Evolutionary conservation across 2,797 vertebrate species (phyloP), one percentile per base, ranked within the genome.

Genomic region (Rhynchotus rufescens): DNA sequence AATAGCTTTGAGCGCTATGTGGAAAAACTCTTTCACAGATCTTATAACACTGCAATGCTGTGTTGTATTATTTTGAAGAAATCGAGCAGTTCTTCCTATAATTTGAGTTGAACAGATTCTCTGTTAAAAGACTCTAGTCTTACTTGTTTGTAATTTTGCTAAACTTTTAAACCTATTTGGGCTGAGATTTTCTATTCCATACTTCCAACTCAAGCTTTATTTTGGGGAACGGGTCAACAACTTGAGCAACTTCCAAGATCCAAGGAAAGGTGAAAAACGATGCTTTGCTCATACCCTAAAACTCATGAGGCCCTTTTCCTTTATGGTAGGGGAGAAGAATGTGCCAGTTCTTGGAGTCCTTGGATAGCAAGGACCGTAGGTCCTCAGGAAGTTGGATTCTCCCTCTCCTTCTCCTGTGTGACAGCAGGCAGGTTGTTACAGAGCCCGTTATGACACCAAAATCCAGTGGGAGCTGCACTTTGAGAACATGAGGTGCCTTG

Each of bases 241-340:
- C 23, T 28, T 10, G 42, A 84, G 40, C 19, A 91, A 57, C 49
- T 92, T 87, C 60, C 47, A 89, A 72, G 59, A 73, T 83, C 17
- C 36, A 75, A 68, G 28, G 38, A 84, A 82, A 40, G 34, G 51
- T 78, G 49, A 85, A 80, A 85, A 84, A 34, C 15, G 36, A 21
- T n/a, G 1, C 0, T 19, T 25, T 68, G 19, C 42, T 30, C 2
- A 3, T 82, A 20, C 5, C 4, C 42, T 59, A 30, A 73, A 75
- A 79, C 62, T 68, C n/a, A 72, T 78, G n/a, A 79, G n/a, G 10
- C 34, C 12, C 69, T 66, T 86, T 71, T 44, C 8, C 22, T 28
- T 34, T 49, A 49, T 11, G 8, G 4, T 2, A 1, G 10, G 22
- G 14, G 20, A 13, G 7, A 45, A 9, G 10, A 8, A 22, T 12